A percentile compares a stretch with the other conserved stretches of the same genome.
Conservation (phyloP, 2,797 vertebrate species). For the Sebastes reedi region DNA sequence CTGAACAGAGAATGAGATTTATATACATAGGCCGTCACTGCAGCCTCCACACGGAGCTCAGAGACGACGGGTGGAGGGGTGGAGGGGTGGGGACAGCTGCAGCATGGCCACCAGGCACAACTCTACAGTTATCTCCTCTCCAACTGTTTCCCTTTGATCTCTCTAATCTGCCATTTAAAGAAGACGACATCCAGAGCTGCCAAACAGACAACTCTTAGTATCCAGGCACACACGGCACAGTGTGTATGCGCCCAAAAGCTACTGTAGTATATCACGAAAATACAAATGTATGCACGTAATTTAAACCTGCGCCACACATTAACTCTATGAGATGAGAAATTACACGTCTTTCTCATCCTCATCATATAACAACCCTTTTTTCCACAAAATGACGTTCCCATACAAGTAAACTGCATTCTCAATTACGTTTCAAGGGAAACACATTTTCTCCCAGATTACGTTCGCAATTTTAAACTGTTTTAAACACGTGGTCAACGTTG, state of each 20-base stretch:
- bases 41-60: slow-evolving; percentile 19
- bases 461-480: no score
- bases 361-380: not conserved
- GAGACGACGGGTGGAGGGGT: slow-evolving; percentile 21
- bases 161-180: slow-evolving; percentile 74
- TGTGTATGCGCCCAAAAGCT: slow-evolving; percentile 6
- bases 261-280: not conserved
- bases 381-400: no score
- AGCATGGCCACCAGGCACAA: slow-evolving; percentile 69
- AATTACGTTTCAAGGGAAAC: no score
- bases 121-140: slow-evolving; percentile 64
- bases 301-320: not conserved
- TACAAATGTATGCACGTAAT: not conserved
- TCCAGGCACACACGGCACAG: not conserved
- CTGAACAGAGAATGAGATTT: slow-evolving; percentile 26
- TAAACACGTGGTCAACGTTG: no score
- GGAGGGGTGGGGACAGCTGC: slow-evolving; percentile 50
- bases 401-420: no score
- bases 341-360: not conserved
- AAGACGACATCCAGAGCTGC: slow-evolving; percentile 55
- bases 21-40: slow-evolving; percentile 25
- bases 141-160: slow-evolving; percentile 70
- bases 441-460: no score
- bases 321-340: not conserved
- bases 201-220: slow-evolving; percentile 20